Percentiles rank a stretch among this genome's conserved stretches.
These are phyloP conservation scores for Cheilosia variabilis DNA, from an alignment of 2,888 invertebrate species.

Conservation along the genomic window DNA sequence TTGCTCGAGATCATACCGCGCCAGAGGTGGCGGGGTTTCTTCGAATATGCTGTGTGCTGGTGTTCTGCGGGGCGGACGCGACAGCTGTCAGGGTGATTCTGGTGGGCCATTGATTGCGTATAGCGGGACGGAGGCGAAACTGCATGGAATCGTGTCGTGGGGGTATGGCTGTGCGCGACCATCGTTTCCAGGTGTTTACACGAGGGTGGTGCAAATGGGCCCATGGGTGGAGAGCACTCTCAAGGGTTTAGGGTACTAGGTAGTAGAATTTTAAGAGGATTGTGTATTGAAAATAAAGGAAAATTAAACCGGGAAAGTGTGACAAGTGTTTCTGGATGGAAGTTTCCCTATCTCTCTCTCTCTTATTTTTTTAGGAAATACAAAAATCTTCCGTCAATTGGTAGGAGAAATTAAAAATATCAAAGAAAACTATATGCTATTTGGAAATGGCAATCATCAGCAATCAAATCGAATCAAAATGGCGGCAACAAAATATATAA, in stretches of 20 bases:
- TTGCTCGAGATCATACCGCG: background rate
- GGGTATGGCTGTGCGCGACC: conserved; percentile 78
- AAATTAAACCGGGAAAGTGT: too few relatives aligned
- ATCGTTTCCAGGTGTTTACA: conserved; percentile 79
- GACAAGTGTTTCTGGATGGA: too few relatives aligned
- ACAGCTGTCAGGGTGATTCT: conserved; percentile 79
- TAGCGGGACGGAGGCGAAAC: conserved; percentile 46
- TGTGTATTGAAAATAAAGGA: too few relatives aligned
- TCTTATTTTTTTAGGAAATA: too few relatives aligned
- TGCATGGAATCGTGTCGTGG: conserved; percentile 81
- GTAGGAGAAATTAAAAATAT: too few relatives aligned
- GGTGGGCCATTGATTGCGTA: conserved; percentile 79
- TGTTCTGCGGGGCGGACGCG: conserved; percentile 76
- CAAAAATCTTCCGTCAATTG: too few relatives aligned
- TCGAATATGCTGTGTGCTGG: conserved; percentile 80
- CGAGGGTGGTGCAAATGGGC: conserved; percentile 47
- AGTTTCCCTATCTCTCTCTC: too few relatives aligned
- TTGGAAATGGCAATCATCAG: too few relatives aligned
- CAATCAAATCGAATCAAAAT: too few relatives aligned
- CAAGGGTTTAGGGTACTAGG: background rate
- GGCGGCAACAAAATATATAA: too few relatives aligned
- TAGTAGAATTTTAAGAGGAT: background rate
- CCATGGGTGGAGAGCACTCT: background rate
- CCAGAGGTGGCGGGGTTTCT: conserved; percentile 72
- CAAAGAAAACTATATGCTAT: too few relatives aligned